Evolutionary conservation across 2,888 invertebrate genomes (phyloP).

Genomic region (Chaetogeoica ovagalla): DNA sequence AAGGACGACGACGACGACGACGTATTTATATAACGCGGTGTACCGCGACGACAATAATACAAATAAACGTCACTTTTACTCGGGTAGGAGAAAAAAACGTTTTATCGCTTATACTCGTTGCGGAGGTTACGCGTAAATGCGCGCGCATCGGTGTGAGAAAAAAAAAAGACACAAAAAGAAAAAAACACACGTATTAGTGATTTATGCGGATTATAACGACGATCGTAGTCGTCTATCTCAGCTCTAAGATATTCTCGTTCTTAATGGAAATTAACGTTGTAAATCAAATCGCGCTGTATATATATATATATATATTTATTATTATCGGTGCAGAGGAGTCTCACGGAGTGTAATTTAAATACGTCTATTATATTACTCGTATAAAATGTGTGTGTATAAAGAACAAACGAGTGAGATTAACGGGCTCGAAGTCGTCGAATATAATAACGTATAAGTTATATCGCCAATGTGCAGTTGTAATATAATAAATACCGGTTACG

Average conservation of each 20-base stretch:
- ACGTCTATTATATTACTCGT: too few species aligned
- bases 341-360: neutral
- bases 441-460: too few species aligned
- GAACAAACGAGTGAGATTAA: too few species aligned
- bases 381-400: too few species aligned
- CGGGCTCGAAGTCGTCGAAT: too few species aligned
- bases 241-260: constrained; percentile 17
- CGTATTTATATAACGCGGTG: neutral
- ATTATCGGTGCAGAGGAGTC: too few species aligned
- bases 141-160: neutral
- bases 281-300: constrained; percentile 20
- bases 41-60: too few species aligned
- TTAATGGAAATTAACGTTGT: constrained; percentile 46
- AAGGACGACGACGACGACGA: constrained; percentile 11
- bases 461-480: too few species aligned
- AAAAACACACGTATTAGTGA: neutral
- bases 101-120: constrained; percentile 3
- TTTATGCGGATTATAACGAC: constrained; percentile 14
- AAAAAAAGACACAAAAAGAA: constrained; percentile 4
- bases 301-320: neutral
- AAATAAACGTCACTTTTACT: constrained; percentile 30
- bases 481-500: too few species aligned
- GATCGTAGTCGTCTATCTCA: neutral
- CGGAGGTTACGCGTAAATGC: constrained; percentile 13
- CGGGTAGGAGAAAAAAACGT: constrained; percentile 9